Evolutionary conservation across 1,140 invertebrate species (phyloP), one percentile per base, ranked within the genome.

Genomic region (Odontomachus brunneus): DNA sequence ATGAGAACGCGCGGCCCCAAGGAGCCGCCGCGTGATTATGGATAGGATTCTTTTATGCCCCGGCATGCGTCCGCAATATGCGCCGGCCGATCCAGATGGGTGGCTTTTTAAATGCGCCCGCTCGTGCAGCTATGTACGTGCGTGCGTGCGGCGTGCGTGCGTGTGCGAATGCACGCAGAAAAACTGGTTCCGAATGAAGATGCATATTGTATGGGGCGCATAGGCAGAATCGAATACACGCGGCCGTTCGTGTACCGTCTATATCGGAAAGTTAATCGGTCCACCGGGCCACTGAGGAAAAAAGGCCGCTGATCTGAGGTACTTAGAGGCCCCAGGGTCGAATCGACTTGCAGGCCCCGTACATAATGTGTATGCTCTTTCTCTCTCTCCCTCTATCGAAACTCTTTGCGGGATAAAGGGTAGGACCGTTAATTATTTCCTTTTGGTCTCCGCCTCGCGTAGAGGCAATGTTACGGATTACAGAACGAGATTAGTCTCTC

Each of bases 181-280:
- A 82, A 82, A 82, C 80, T 82, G 80, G 80, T 82, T 74, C 80
- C 72, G 48, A 63, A 53, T 53, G 69, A 75, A 82, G 71, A 82
- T 82, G 80, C 80, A 82, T 82, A 82, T 82, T 75, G 72, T 75
- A 75, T 75, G 60, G 57, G 44, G 9, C 59, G 80, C 38, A 57
- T 38, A 65, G 29, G 48, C 48, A 26, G 49, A 66, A 76, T 76
- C 60, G 60, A 38, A 76, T 53, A 66, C 62, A 11, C 55, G 59
- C 57, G 72, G 15, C 48, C 59, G 59, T 15, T 15, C 53, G 53
- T 59, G 29, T 22, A 73, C 69, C 3, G 19, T 53, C 60, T 66
- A 63, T 66, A 63, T 66, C 60, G 60, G 60, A 22, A 66, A 76
- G 48, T 76, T 76, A 66, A 66, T 60, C 57, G 71, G n/a, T 65